Conservation (phyloP, 1,140 invertebrate genomes). For the Neuroterus valhalla region DNA sequence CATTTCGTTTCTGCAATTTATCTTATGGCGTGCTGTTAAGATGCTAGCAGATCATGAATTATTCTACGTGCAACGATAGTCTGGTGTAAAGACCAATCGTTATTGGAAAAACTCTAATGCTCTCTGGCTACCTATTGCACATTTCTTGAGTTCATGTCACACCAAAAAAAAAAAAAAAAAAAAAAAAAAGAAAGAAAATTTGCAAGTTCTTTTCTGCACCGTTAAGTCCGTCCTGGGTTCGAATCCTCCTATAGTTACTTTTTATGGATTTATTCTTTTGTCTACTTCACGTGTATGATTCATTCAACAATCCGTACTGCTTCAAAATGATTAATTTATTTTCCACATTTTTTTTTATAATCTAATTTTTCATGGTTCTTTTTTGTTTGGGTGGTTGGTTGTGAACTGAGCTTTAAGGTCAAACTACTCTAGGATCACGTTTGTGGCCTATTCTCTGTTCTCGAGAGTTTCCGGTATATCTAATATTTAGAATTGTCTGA, state of each 20-base stretch:
- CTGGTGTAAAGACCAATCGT: slow-evolving; percentile 5
- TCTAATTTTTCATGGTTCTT: no score
- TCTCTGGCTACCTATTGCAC: not conserved
- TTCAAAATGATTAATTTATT: no score
- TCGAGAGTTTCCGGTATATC: slow-evolving; percentile 37
- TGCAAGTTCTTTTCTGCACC: no score
- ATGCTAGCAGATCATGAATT: not conserved
- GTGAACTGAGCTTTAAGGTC: slow-evolving; percentile 10
- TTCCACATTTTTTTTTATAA: no score
- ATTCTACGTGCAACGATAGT: not conserved
- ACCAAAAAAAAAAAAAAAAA: not conserved
- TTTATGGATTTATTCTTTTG: not conserved
- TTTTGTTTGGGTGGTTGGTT: not conserved
- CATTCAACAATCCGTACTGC: no score
- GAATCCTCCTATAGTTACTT: no score
- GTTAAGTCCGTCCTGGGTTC: no score
- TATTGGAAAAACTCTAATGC: not conserved
- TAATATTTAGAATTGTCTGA: slow-evolving; percentile 42
- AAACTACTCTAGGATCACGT: slow-evolving; percentile 22
- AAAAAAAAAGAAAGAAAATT: no score
- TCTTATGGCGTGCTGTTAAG: slow-evolving; percentile 4
- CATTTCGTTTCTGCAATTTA: not conserved
- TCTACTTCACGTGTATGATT: not conserved
- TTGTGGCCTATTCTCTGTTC: slow-evolving; percentile 24
- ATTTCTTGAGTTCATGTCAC: not conserved